Base-by-base conservation (phyloP, 23 tunicate species). In the Trididemnum nubilum region DNA sequence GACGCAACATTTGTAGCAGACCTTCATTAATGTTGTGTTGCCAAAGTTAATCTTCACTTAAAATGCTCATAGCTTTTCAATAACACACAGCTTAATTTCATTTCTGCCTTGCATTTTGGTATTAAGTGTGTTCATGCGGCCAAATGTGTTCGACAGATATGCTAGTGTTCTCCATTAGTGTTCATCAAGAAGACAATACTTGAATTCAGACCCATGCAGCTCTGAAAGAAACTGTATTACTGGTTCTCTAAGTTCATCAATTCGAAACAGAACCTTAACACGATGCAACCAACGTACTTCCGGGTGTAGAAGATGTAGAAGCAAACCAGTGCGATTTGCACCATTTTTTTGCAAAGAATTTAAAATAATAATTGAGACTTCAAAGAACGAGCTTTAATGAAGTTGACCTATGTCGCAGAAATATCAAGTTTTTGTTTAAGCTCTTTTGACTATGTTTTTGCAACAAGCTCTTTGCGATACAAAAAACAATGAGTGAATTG, bases 401-500 rank as follows among this genome's bases (percentile, higher is more conserved):
- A 49, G 40, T 75, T 75, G 4, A 80, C 74, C 84, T 59, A 59
- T 59, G 22, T 78, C 27, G 65, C 75, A 5, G 32, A 25, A 7
- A 52, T 24, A 28, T 64, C 54, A 33, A 35, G 54, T 35, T 64
- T 57, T 34, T 39, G 18, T 34, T 39, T 27, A 34, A 80, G 75
- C 64, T 80, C 57, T 33, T 39, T 75, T 21, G 84, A 75, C 26
- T 34, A 35, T 27, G 84, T 80, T 57, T 52, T 54, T 52, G 82
- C 82, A 77, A 77, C 82, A 37, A 77, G 61, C 64, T 36, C 69
- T 52, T 77, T 24, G 22, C 82, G 69, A 51, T 77, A 24, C 82
- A 77, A 77, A 77, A 52, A 77, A 39, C 79, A 73, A 35, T 70
- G 39, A 33, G 76, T 70, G 5, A 24, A 9, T 63, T 15, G 19